phyloP scores from a whole-genome alignment of 2,888 invertebrate genomes.

The Acrocyrtus sp. region DNA sequence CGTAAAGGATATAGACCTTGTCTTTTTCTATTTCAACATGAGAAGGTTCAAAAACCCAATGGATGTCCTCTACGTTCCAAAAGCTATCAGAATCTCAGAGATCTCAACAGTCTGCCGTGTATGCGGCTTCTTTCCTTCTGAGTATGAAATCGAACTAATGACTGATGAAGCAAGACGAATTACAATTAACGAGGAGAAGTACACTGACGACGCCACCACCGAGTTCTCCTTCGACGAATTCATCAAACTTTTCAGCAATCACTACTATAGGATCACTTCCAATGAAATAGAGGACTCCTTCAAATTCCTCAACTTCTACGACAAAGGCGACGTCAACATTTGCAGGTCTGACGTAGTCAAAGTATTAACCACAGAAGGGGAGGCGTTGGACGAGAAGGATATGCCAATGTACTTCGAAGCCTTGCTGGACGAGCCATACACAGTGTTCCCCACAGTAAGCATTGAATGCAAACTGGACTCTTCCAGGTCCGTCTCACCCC shows the following conservation, averaged over 20 bases:
- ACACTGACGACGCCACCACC: constrained; percentile 45
- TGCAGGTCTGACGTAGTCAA: constrained; percentile 52
- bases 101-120: constrained; percentile 58
- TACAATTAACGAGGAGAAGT: constrained; percentile 37
- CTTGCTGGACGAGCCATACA: not conserved
- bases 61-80: constrained; percentile 52
- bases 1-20: constrained; percentile 56
- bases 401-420: constrained; percentile 48
- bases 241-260: constrained; percentile 60
- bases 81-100: constrained; percentile 57
- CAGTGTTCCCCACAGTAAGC: no score
- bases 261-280: constrained; percentile 44
- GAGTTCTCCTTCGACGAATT: constrained; percentile 59
- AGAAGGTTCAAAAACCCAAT: constrained; percentile 53
- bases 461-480: no score
- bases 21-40: constrained; percentile 59
- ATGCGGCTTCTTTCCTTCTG: constrained; percentile 61
- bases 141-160: constrained; percentile 60
- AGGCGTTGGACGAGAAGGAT: constrained; percentile 8
- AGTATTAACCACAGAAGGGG: constrained; percentile 51
- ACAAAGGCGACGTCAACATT: constrained; percentile 54
- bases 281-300: constrained; percentile 55
- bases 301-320: constrained; percentile 43
- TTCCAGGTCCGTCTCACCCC: no score
- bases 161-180: constrained; percentile 57